Percentiles rank a stretch among this genome's conserved stretches.
Conservation (phyloP, 2,797 vertebrate species). For the Alosa sapidissima region DNA sequence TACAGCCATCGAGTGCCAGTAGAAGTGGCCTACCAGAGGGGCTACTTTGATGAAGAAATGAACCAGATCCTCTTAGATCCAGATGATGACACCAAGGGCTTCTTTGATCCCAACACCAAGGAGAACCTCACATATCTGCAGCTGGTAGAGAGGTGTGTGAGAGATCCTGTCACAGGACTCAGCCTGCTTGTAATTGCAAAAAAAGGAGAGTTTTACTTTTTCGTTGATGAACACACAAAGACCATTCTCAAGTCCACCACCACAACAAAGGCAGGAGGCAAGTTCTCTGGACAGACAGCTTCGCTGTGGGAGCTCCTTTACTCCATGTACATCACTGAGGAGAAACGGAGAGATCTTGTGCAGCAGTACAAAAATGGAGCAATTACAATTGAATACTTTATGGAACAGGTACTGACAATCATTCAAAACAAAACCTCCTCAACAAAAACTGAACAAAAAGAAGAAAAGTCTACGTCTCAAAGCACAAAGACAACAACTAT, state of each 20-base stretch:
- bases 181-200: slow-evolving; percentile 55
- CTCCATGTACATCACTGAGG: slow-evolving; percentile 78
- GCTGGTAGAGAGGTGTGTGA: slow-evolving; percentile 48
- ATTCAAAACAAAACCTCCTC: slow-evolving; percentile 56
- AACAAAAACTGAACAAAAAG: slow-evolving; percentile 49
- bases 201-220: slow-evolving; percentile 43
- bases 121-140: slow-evolving; percentile 53
- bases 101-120: slow-evolving; percentile 63
- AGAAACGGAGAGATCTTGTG: slow-evolving; percentile 71
- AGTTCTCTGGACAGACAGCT: slow-evolving; percentile 66
- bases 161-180: slow-evolving; percentile 46
- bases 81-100: slow-evolving; percentile 57
- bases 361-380: slow-evolving; percentile 68
- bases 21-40: slow-evolving; percentile 61
- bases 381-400: slow-evolving; percentile 62
- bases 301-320: slow-evolving; percentile 81
- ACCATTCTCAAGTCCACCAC: slow-evolving; percentile 42
- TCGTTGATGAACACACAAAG: slow-evolving; percentile 56
- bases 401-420: slow-evolving; percentile 63
- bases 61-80: slow-evolving; percentile 50
- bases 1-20: slow-evolving; percentile 61
- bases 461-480: slow-evolving; percentile 47
- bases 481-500: slow-evolving; percentile 39
- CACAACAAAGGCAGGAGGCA: slow-evolving; percentile 57
- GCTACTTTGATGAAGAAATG: slow-evolving; percentile 63